Evolutionary conservation across 2,888 invertebrate species (phyloP).

Genomic region (Volucella inflata): DNA sequence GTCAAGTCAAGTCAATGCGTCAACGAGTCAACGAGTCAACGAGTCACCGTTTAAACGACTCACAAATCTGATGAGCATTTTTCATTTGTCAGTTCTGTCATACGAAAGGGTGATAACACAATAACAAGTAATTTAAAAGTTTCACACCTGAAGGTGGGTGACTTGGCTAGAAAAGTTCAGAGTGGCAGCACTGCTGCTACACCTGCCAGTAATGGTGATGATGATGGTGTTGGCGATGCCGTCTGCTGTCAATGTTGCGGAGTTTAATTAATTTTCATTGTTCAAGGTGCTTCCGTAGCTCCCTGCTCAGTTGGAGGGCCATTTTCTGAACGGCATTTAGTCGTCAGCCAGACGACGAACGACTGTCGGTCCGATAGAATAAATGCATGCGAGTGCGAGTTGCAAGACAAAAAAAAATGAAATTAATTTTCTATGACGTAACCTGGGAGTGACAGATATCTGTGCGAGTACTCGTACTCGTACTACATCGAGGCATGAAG

Average conservation of each 20-base stretch:
- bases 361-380: too few species aligned
- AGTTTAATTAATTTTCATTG: conserved; percentile 75
- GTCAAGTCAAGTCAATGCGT: too few species aligned
- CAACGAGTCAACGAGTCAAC: too few species aligned
- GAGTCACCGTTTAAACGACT: background rate
- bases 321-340: too few species aligned
- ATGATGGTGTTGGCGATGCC: conserved; percentile 8
- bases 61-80: conserved; percentile 61
- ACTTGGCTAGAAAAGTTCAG: conserved; percentile 37
- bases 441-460: too few species aligned
- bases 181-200: conserved; percentile 33
- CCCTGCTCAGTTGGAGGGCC: conserved; percentile 42
- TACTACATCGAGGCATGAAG: too few species aligned
- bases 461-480: too few species aligned
- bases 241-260: conserved; percentile 64
- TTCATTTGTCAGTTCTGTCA: conserved; percentile 63
- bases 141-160: conserved; percentile 50
- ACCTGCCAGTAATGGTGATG: background rate
- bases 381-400: too few species aligned
- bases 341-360: too few species aligned
- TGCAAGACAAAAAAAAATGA: too few species aligned
- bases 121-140: conserved; percentile 70
- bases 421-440: too few species aligned
- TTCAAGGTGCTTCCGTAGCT: conserved; percentile 38
- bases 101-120: conserved; percentile 60